Percentiles rank a stretch among this genome's conserved stretches.
These are phyloP conservation scores for Penaeus chinensis DNA, from an alignment of 1,140 invertebrate species.

Conservation along the genomic window DNA sequence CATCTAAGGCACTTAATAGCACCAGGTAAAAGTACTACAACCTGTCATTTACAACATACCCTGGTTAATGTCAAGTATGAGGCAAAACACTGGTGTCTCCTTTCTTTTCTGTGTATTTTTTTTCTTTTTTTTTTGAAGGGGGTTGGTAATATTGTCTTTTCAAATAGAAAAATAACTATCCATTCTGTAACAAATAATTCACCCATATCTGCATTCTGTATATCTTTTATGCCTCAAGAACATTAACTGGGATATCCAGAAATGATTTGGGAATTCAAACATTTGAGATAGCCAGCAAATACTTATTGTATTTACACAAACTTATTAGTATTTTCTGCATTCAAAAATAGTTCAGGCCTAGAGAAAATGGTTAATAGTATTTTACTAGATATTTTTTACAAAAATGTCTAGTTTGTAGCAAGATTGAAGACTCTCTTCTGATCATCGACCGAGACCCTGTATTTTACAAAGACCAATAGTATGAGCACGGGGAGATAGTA, in stretches of 20 bases:
- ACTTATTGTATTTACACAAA: no score
- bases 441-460: no score
- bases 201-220: background rate
- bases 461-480: no score
- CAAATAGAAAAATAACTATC: background rate
- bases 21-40: constrained; percentile 56
- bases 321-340: background rate
- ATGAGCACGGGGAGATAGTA: no score
- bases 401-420: background rate
- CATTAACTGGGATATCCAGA: constrained; percentile 23
- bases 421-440: no score
- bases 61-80: constrained; percentile 11
- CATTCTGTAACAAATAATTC: background rate
- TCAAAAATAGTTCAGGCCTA: background rate
- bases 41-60: constrained; percentile 32
- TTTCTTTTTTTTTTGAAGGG: no score
- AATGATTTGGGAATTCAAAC: constrained; percentile 19
- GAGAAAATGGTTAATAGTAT: no score
- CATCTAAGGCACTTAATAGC: constrained; percentile 60
- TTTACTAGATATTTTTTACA: background rate
- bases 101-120: no score
- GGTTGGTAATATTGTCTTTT: no score
- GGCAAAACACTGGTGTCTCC: no score
- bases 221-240: background rate
- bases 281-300: constrained; percentile 29